Evolutionary conservation across 2,797 vertebrate species (phyloP), one percentile per base, ranked within the genome.

Genomic region (Remorina albescens): DNA sequence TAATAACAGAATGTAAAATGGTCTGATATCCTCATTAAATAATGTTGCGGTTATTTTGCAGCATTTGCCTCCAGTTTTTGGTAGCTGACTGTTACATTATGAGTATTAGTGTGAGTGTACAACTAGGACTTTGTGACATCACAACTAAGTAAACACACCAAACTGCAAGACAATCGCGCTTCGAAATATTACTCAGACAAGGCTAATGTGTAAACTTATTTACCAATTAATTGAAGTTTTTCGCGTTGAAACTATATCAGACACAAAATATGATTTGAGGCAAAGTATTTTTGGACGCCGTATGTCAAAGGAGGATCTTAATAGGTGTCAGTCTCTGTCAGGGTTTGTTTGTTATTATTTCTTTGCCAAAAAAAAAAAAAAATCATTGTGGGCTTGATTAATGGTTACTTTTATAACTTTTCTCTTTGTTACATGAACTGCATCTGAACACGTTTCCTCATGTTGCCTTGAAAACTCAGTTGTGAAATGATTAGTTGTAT

Each of bases 401-500:
- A 32, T 5, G 2, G n/a, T 11, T 19, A 11, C 49, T 26, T 46
- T 32, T 49, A 4, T 21, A 21, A 21, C 23, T 50, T 62, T 19
- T 36, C 0, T 44, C 2, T 59, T n/a, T n/a, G n/a, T n/a, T n/a
- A n/a, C n/a, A n/a, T n/a, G n/a, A n/a, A n/a, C n/a, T 63, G 44
- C 47, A 39, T 10, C 25, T 44, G 36, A 4, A 54, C 47, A 37
- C 19, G 18, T 54, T 60, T 39, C 23, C 42, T 57, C 2, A 21
- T 16, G 8, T 30, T 2, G 8, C 34, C 18, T 44, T n/a, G 4
- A 42, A 75, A 68, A 19, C 2, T 5, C 28, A n/a, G 19, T 9
- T 39, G 60, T 60, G 37, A 56, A 65, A 36, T 30, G 30, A 30
- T 30, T 26, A 13, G n/a, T 18, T 54, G 46, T 25, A 73, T 76